A percentile compares a stretch with the other conserved stretches of the same genome.
phyloP scores from a whole-genome alignment of 2,113 vertebrate species.

The Felis catus region DNA sequence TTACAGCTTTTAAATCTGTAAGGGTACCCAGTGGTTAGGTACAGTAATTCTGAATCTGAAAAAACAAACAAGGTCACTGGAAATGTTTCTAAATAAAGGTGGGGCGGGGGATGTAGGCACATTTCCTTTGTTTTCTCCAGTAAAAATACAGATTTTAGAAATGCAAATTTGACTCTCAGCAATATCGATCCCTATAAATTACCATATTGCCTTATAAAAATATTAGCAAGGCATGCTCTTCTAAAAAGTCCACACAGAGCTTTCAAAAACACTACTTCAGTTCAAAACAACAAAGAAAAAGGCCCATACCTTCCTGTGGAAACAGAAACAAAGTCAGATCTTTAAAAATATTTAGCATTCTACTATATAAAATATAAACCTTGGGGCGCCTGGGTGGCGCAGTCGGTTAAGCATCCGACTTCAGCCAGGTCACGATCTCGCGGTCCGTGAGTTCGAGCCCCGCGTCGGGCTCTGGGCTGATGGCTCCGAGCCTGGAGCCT shows the following conservation, averaged over 20 bases:
- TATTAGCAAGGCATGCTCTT: slow-evolving; percentile 22
- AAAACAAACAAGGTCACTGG: slow-evolving; percentile 52
- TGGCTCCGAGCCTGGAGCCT: no score
- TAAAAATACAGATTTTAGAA: slow-evolving; percentile 59
- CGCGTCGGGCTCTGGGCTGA: no score
- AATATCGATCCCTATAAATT: slow-evolving; percentile 38
- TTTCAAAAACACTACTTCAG: neutral
- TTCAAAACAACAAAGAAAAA: slow-evolving; percentile 51
- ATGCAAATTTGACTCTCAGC: slow-evolving; percentile 12
- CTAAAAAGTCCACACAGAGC: neutral
- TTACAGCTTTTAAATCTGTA: slow-evolving; percentile 70
- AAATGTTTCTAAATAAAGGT: slow-evolving; percentile 69
- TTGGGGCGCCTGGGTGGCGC: neutral
- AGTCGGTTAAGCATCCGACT: no score
- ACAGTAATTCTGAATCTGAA: slow-evolving; percentile 63
- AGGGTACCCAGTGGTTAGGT: slow-evolving; percentile 69
- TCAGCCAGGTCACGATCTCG: no score
- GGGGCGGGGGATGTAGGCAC: neutral
- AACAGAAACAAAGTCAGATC: slow-evolving; percentile 72
- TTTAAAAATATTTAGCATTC: slow-evolving; percentile 68
- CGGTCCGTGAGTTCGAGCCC: no score
- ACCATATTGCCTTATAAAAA: slow-evolving; percentile 36
- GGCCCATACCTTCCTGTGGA: slow-evolving; percentile 60
- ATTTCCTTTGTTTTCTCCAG: slow-evolving; percentile 70
- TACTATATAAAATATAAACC: slow-evolving; percentile 72